These are phyloP conservation scores for Buceros bicornis DNA, from an alignment of 2,797 vertebrate species.

Conservation along the genomic window DNA sequence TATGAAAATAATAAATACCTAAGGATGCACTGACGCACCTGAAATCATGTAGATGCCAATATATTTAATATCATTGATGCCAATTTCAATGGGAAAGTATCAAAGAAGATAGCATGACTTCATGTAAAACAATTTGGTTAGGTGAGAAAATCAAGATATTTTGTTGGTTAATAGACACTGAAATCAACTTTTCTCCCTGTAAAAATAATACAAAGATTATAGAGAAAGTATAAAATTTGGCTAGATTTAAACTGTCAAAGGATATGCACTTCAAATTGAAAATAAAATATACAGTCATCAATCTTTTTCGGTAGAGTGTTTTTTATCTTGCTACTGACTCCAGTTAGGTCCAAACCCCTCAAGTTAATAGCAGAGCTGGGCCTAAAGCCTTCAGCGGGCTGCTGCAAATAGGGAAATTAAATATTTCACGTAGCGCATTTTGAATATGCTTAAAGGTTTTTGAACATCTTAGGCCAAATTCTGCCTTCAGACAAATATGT, in stretches of 20 bases:
- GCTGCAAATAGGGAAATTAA: neutral
- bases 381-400: neutral
- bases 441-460: neutral
- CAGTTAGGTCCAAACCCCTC: neutral
- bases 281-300: neutral
- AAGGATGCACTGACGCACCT: neutral
- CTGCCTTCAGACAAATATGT: neutral
- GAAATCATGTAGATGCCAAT: neutral
- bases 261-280: neutral
- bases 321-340: neutral
- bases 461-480: neutral
- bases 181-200: neutral
- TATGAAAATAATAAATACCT: neutral
- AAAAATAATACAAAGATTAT: neutral
- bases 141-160: neutral
- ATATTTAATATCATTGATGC: neutral
- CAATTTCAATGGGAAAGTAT: neutral
- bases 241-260: neutral
- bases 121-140: neutral
- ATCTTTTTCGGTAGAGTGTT: neutral
- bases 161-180: neutral
- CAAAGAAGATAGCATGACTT: neutral
- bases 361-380: neutral
- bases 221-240: neutral
- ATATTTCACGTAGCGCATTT: neutral